These are phyloP conservation scores for Lasioglossum malachurum DNA, from an alignment of 2,888 invertebrate species.

Conservation along the genomic window DNA sequence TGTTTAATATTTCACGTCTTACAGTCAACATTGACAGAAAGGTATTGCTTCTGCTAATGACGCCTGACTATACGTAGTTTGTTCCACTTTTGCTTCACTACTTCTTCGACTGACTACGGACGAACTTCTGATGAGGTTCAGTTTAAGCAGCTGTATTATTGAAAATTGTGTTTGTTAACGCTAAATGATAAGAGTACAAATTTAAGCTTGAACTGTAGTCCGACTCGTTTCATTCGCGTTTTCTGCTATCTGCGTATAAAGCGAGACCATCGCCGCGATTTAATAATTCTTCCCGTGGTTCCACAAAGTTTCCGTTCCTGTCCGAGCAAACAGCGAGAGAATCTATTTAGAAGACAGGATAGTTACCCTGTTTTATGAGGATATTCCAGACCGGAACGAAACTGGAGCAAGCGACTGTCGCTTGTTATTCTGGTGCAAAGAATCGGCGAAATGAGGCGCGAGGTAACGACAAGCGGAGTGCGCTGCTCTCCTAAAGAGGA, in stretches of 20 bases:
- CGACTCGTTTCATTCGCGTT: not conserved
- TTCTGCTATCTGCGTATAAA: not conserved
- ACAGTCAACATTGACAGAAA: no score
- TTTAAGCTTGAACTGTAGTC: not conserved
- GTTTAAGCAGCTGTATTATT: not conserved
- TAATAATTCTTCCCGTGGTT: not conserved
- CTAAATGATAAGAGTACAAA: not conserved
- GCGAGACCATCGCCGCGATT: not conserved
- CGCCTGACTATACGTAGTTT: no score
- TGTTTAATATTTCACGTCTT: no score
- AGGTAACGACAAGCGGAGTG: conserved; percentile 18
- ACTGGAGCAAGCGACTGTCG: conserved; percentile 45
- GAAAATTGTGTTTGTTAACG: not conserved
- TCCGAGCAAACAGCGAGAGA: not conserved
- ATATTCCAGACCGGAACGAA: conserved; percentile 26
- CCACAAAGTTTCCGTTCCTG: not conserved
- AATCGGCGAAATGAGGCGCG: conserved; percentile 37
- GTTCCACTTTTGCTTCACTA: no score
- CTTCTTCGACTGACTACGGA: no score
- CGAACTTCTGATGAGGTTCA: not conserved
- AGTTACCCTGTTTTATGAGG: conserved; percentile 8
- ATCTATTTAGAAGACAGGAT: not conserved
- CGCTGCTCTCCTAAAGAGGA: not conserved
- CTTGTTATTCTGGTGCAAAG: conserved; percentile 30
- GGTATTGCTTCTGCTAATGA: no score